A percentile compares a stretch with the other conserved stretches of the same genome.
Evolutionary conservation across 2,888 invertebrate species (phyloP).

Genomic region (Plutella xylostella): DNA sequence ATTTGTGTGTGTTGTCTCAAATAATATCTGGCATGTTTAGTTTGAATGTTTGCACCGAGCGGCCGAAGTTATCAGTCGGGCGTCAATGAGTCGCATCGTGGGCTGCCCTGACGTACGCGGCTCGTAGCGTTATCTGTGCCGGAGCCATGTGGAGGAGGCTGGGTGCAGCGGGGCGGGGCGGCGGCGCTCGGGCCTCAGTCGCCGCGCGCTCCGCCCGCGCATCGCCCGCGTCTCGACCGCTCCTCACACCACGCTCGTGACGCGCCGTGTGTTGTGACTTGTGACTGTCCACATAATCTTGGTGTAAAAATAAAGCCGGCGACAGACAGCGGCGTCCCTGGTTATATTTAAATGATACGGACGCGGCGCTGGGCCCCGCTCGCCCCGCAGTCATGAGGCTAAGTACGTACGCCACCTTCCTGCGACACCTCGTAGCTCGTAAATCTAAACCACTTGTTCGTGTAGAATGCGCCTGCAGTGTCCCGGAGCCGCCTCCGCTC

Average conservation of each 20-base stretch:
- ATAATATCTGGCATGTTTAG: slow-evolving; percentile 6
- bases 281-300: slow-evolving; percentile 38
- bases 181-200: slow-evolving; percentile 35
- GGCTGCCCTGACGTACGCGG: slow-evolving; percentile 30
- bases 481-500: no score
- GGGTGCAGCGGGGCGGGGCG: slow-evolving; percentile 36
- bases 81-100: slow-evolving; percentile 53
- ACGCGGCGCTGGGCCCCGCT: slow-evolving; percentile 48
- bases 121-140: slow-evolving; percentile 35
- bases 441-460: slow-evolving; percentile 22
- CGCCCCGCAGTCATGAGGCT: slow-evolving; percentile 56
- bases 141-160: slow-evolving; percentile 38
- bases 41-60: slow-evolving; percentile 34
- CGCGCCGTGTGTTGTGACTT: slow-evolving; percentile 43
- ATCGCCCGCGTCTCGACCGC: slow-evolving; percentile 21
- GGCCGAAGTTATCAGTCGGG: slow-evolving; percentile 37
- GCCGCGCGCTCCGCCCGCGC: slow-evolving; percentile 31
- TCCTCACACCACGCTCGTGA: slow-evolving; percentile 32
- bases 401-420: slow-evolving; percentile 51
- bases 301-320: slow-evolving; percentile 65
- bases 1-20: no score
- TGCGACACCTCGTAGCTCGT: slow-evolving; percentile 32
- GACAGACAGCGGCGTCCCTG: slow-evolving; percentile 39
- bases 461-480: neutral
- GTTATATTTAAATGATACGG: slow-evolving; percentile 68